phyloP scores from a whole-genome alignment of 2,113 vertebrate species.

The Abramis brama region DNA sequence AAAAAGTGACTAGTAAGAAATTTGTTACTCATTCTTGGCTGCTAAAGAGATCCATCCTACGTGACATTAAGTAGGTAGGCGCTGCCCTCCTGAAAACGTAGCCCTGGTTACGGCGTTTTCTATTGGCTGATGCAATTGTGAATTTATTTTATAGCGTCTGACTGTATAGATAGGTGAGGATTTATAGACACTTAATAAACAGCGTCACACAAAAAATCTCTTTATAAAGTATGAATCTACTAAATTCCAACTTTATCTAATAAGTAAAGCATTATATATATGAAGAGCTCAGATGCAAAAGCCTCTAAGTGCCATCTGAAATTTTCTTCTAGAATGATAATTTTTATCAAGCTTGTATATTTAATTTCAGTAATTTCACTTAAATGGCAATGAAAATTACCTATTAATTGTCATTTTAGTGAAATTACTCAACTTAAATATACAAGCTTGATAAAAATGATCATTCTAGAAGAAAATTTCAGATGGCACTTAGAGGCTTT shows the following conservation, averaged over 20 bases:
- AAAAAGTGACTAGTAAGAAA: slow-evolving; percentile 18
- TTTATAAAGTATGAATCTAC: background rate
- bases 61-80: slow-evolving; percentile 36
- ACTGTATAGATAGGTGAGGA: background rate
- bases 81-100: background rate
- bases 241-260: background rate
- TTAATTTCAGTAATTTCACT: too few relatives aligned
- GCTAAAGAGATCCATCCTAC: slow-evolving; percentile 34
- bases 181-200: slow-evolving; percentile 5
- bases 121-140: background rate
- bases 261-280: background rate
- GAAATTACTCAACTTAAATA: too few relatives aligned
- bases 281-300: too few relatives aligned
- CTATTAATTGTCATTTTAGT: too few relatives aligned
- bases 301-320: too few relatives aligned
- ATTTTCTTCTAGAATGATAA: too few relatives aligned
- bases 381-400: too few relatives aligned
- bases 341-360: too few relatives aligned
- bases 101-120: slow-evolving; percentile 24
- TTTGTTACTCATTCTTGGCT: slow-evolving; percentile 11
- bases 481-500: too few relatives aligned
- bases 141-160: background rate
- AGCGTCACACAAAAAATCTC: background rate
- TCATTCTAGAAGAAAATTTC: too few relatives aligned
- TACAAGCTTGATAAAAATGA: too few relatives aligned